Evolutionary conservation across 2,888 invertebrate species (phyloP), one percentile per base, ranked within the genome.

Genomic region (Stenodera caucasica): DNA sequence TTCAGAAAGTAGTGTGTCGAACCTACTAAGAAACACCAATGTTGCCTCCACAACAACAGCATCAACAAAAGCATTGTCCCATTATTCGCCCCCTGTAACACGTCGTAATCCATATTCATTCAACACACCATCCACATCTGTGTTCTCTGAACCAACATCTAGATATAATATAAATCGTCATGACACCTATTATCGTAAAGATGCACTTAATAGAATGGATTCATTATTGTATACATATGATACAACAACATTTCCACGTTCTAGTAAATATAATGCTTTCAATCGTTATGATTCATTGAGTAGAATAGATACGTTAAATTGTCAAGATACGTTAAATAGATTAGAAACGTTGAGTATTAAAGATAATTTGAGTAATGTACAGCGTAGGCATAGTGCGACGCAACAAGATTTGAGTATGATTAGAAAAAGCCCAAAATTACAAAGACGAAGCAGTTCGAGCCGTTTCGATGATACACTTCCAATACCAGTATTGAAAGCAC

Each of bases 401-500:
- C 64, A 86, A 78, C 77, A 86, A 82, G 80, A 85, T 82, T 62
- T 85, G 81, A 60, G 81, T 78, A 7, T 83, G 79, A 59, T 83
- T 78, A 65, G 84, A 80, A 33, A 83, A 81, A 73, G 84, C 77
- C 73, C 84, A 70, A 59, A 85, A 77, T 50, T 84, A 79, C 58
- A 85, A 72, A 9, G 85, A 79, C 23, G 85, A 80, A 61, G 85
- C 82, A 63, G 84, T 80, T 67, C 85, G 66, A n/a, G 84, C 81
- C 66, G 85, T 79, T 55, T 85, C 82, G 55, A 85, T 78, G 84
- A 80, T 73, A 78, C 82, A 40, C 76, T 88, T 33, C 86, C 88
- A 0, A 85, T 88, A 74, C 88, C 89, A 0, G 80, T 89, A 21
- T 75, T 89, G 60, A 83, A 86, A 63, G 88, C 79, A 57, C 78